Conservation (phyloP, 1,140 invertebrate species). For the Trinorchestia longiramus region DNA sequence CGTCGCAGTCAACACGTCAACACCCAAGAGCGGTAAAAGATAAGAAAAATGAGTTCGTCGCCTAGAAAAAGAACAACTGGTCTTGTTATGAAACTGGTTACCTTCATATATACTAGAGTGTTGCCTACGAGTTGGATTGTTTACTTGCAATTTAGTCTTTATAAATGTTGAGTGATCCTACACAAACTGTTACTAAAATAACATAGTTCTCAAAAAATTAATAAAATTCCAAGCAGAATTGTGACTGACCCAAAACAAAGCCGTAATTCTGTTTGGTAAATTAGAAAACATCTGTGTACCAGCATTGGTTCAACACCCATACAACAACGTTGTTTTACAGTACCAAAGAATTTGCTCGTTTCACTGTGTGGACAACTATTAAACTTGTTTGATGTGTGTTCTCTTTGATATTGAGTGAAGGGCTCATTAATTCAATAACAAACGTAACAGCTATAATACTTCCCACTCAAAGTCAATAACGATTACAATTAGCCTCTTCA, state of each 20-base stretch:
- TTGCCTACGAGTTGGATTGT: too few species aligned
- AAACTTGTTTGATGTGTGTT: not conserved
- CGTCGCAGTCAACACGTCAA: too few species aligned
- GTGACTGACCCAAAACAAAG: not conserved
- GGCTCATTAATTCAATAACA: not conserved
- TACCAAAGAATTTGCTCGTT: not conserved
- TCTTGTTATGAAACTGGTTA: too few species aligned
- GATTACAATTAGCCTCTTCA: not conserved
- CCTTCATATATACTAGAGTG: too few species aligned
- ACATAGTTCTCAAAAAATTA: not conserved
- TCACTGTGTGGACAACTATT: not conserved
- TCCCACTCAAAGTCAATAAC: not conserved
- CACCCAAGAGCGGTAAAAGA: too few species aligned
- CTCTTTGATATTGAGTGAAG: not conserved
- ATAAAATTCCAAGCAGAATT: not conserved
- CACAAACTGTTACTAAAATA: not conserved
- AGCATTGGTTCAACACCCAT: not conserved
- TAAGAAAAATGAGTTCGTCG: too few species aligned
- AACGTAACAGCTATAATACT: not conserved
- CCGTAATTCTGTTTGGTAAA: not conserved
- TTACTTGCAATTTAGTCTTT: too few species aligned
- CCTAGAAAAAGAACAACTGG: too few species aligned
- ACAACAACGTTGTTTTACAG: not conserved
- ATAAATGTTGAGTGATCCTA: not conserved
- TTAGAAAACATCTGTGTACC: not conserved